Conservation (phyloP, 2,113 vertebrate species). For the Brienomyrus longianalis region DNA sequence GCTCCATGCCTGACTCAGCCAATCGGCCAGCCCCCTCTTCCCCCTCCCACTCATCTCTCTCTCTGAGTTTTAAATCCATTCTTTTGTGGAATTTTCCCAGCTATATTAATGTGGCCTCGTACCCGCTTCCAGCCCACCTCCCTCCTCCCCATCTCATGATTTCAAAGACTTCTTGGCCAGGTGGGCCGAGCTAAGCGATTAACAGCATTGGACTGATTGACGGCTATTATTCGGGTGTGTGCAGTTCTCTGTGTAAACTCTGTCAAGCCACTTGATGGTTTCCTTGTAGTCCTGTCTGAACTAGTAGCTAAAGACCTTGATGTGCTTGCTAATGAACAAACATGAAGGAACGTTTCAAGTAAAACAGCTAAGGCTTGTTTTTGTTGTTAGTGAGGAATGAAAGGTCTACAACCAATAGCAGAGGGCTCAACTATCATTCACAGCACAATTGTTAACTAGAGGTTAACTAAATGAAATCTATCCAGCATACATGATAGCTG, state of each 20-base stretch:
- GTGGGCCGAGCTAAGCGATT: background rate
- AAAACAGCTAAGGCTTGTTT: background rate
- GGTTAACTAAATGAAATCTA: background rate
- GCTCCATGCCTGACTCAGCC: slow-evolving; percentile 4
- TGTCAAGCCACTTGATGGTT: background rate
- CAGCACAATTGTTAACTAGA: background rate
- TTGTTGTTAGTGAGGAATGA: background rate
- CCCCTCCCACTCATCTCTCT: background rate
- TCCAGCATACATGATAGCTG: background rate
- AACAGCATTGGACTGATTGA: background rate
- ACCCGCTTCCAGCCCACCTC: background rate
- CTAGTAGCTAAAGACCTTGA: background rate
- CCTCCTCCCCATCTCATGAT: background rate
- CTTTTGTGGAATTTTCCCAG: slow-evolving; percentile 23
- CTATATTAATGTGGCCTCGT: slow-evolving; percentile 3
- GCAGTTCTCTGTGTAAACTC: background rate
- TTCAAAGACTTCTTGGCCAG: background rate
- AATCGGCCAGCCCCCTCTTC: background rate
- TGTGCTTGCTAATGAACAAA: background rate
- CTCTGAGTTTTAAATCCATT: slow-evolving; percentile 3
- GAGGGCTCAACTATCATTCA: background rate
- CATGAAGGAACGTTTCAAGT: background rate
- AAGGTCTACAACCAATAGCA: background rate
- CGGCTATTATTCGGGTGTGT: background rate
- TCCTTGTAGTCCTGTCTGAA: background rate